Evolutionary conservation across 2,113 vertebrate genomes (phyloP).

Genomic region (cat (Felis catus)): DNA sequence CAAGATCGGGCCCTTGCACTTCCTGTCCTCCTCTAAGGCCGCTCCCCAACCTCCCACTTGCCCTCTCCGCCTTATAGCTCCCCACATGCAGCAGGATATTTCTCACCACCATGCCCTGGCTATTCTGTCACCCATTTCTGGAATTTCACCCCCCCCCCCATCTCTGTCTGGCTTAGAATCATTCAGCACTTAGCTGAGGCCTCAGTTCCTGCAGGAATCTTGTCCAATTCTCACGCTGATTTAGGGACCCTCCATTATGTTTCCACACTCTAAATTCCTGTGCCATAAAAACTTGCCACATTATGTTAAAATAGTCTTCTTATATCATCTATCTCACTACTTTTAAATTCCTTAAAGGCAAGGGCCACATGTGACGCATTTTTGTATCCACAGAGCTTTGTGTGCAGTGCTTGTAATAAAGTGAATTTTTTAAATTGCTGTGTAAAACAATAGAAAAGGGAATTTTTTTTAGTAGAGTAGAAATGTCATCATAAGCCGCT

Average conservation of each 20-base stretch:
- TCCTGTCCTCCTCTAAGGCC: neutral
- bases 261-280: neutral
- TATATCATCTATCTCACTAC: neutral
- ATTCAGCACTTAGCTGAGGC: neutral
- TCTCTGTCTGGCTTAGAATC: neutral
- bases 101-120: neutral
- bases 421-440: neutral
- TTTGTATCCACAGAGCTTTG: neutral
- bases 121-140: neutral
- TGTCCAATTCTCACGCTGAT: neutral
- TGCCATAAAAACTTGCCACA: neutral
- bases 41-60: neutral
- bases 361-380: neutral
- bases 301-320: neutral
- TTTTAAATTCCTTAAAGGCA: neutral
- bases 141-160: fast-evolving
- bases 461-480: neutral
- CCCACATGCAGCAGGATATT: neutral
- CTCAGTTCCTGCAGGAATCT: neutral
- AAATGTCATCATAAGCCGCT: neutral
- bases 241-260: neutral
- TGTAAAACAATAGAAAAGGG: neutral
- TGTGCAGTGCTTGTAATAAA: neutral
- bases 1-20: neutral
- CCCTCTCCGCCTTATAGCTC: neutral